Base-by-base conservation (phyloP, 2,888 invertebrate species). In the Philhelius pedissequus region DNA sequence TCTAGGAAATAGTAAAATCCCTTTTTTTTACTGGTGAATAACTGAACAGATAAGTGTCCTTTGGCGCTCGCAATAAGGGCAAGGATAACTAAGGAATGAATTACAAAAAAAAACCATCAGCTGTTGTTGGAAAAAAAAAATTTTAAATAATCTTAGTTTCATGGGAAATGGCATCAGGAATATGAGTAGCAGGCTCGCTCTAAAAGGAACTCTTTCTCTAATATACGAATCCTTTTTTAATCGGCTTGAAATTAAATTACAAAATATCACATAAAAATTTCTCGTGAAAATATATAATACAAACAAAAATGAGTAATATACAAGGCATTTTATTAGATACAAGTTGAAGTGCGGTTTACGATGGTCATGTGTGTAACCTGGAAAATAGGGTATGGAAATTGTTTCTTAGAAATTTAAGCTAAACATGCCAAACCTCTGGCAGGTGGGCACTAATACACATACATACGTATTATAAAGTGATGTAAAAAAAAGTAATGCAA, bases 231-330 rank as follows among this genome's bases (percentile, higher is more conserved):
- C 48, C 38, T 40, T 78, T 32, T 74, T 74, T 70, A 83, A 79
- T 78, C 83, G 78, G 78, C 69, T 83, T 83, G 50, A 62, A 74
- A 79, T 70, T 64, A 83, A 83, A 79, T 78, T 79, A 83, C 74
- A 74, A 78, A 82, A 45, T 13, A 48, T 48, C 13, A 20, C 22
- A 48, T 20, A 5, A 11, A n/a, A 3, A 13, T 48, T 68, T 50
- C 68, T 68, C 60, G 52, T 66, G 60, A 32, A 69, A 73, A 69
- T 73, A n/a, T n/a, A n/a, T n/a, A 56, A 48, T 40, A 45, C 54
- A 27, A 43, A 27, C 38, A 54, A 73, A 75, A 69, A 56, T 69
- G 68, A 74, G n/a, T 74, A 69, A 80, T 62, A 80, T 62, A 38
- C 40, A 9, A 32, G 64, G 70, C 56, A 80, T 64, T 80, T 56